phyloP scores from a whole-genome alignment of 2,888 invertebrate species.

The Euspilapteryx auroguttella region DNA sequence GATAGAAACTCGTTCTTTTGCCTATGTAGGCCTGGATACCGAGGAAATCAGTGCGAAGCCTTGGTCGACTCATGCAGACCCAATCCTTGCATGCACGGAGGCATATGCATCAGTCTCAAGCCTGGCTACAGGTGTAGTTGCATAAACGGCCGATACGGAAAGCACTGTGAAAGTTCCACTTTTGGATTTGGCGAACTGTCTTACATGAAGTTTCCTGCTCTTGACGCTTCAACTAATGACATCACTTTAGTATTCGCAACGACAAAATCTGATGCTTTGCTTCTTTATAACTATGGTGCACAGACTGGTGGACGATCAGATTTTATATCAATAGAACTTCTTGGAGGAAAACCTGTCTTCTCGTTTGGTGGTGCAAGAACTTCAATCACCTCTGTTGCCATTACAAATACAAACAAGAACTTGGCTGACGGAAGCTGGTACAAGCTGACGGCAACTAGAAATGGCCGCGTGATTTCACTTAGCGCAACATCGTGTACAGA shows the following conservation, averaged over 20 bases:
- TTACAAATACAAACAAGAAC: slow-evolving; percentile 63
- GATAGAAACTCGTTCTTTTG: slow-evolving; percentile 91
- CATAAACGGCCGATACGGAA: slow-evolving; percentile 84
- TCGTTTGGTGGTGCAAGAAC: slow-evolving; percentile 89
- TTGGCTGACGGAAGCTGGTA: slow-evolving; percentile 90
- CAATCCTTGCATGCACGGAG: slow-evolving; percentile 90
- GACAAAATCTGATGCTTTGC: slow-evolving; percentile 79
- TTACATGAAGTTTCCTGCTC: slow-evolving; percentile 83
- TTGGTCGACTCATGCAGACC: slow-evolving; percentile 88
- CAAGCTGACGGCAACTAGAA: slow-evolving; percentile 87
- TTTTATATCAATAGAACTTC: slow-evolving; percentile 88
- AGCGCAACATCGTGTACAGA: slow-evolving; percentile 82
- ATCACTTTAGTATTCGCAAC: slow-evolving; percentile 91
- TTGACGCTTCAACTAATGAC: slow-evolving; percentile 88
- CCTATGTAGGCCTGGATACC: slow-evolving; percentile 86
- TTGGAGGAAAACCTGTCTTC: slow-evolving; percentile 82
- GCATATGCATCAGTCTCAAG: slow-evolving; percentile 84
- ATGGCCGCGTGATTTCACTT: slow-evolving; percentile 84
- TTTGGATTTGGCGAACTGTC: slow-evolving; percentile 89
- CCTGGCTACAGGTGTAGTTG: slow-evolving; percentile 88
- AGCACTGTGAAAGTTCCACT: slow-evolving; percentile 88
- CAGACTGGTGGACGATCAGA: slow-evolving; percentile 88
- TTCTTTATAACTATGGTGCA: slow-evolving; percentile 90
- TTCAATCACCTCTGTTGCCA: slow-evolving; percentile 80
- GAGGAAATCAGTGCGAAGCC: slow-evolving; percentile 89